phyloP scores from a whole-genome alignment of 1,140 invertebrate genomes.

The Drosophila eugracilis region DNA sequence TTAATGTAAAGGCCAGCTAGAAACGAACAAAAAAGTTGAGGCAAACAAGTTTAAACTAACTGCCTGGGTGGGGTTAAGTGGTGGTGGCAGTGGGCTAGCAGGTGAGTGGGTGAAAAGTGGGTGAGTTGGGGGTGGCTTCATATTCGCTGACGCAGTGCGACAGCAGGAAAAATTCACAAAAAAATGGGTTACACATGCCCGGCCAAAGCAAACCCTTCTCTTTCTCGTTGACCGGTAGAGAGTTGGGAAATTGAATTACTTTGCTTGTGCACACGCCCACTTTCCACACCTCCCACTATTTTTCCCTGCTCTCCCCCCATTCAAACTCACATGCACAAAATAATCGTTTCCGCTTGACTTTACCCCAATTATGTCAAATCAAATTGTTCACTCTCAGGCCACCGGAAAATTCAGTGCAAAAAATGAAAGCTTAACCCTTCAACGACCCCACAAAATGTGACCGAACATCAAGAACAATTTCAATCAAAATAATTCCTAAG shows the following conservation, averaged over 20 bases:
- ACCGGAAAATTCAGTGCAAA: conserved; percentile 31
- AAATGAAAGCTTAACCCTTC: conserved; percentile 39
- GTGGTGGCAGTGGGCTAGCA: background rate
- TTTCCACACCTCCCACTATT: conserved; percentile 11
- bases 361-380: conserved; percentile 77
- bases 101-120: conserved; percentile 6
- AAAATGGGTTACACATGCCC: conserved; percentile 2
- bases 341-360: conserved; percentile 80
- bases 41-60: conserved; percentile 54
- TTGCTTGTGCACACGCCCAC: conserved; percentile 40
- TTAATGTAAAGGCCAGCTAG: conserved; percentile 68
- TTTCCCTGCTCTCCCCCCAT: background rate
- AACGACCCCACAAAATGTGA: conserved; percentile 41
- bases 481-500: conserved; percentile 28
- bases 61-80: conserved; percentile 20
- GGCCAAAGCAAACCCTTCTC: conserved; percentile 14
- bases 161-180: conserved; percentile 27
- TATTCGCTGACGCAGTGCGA: conserved; percentile 72
- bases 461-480: conserved; percentile 54
- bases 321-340: conserved; percentile 20
- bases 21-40: conserved; percentile 35
- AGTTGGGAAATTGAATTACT: conserved; percentile 72
- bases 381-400: conserved; percentile 46
- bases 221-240: conserved; percentile 48
- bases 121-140: conserved; percentile 5